A percentile compares a stretch with the other conserved stretches of the same genome.
phyloP scores from a whole-genome alignment of 2,888 invertebrate genomes.

The Ormia ochracea region DNA sequence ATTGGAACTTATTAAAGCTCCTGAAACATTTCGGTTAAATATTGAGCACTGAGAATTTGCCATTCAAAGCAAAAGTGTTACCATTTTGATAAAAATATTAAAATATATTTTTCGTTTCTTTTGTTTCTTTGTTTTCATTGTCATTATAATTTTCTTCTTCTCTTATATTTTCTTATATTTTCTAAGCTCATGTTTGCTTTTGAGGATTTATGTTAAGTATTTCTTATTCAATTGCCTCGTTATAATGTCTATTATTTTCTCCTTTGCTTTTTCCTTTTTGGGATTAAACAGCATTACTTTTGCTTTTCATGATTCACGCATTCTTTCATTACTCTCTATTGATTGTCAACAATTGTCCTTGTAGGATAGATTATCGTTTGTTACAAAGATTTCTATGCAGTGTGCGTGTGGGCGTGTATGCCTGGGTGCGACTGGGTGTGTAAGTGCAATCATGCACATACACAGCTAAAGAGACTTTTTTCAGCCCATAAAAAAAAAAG shows the following conservation, averaged over 20 bases:
- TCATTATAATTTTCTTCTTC: background rate
- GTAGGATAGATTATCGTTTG: slow-evolving; percentile 43
- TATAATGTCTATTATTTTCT: slow-evolving; percentile 24
- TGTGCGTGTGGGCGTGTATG: background rate
- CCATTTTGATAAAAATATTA: too few relatives aligned
- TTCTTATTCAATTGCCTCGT: slow-evolving; percentile 44
- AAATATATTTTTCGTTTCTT: too few relatives aligned
- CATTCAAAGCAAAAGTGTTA: too few relatives aligned
- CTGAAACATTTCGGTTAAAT: too few relatives aligned
- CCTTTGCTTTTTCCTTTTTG: background rate
- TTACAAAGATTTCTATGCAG: background rate
- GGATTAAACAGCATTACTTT: slow-evolving; percentile 44
- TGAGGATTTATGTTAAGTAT: slow-evolving; percentile 48
- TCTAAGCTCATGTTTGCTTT: slow-evolving; percentile 2
- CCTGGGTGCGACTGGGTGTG: too few relatives aligned
- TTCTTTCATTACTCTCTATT: slow-evolving; percentile 51
- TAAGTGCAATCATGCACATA: too few relatives aligned
- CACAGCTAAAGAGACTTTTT: too few relatives aligned
- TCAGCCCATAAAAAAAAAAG: too few relatives aligned
- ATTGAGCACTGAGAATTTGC: too few relatives aligned
- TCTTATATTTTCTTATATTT: background rate
- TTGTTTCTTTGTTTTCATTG: background rate
- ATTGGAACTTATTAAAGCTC: too few relatives aligned
- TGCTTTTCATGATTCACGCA: slow-evolving; percentile 22
- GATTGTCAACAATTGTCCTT: slow-evolving; percentile 57